Base-by-base conservation (phyloP, 2,888 invertebrate genomes). In the Candidula unifasciata region DNA sequence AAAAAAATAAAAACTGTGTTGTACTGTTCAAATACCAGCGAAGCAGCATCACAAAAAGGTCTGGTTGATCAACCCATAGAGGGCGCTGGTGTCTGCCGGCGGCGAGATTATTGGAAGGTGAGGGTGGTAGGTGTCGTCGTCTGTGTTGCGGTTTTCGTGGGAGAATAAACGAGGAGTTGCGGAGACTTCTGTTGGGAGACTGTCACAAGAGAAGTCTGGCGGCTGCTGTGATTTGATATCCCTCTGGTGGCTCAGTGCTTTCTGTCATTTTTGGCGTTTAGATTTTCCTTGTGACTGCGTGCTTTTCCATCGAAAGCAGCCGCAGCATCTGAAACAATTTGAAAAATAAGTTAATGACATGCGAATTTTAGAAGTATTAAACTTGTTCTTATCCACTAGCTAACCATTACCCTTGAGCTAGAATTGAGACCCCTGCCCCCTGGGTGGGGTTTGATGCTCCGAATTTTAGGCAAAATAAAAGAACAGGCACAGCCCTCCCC, bases 191-290 rank as follows among this genome's bases (percentile, higher is more conserved):
- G 68, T 82, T n/a, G 81, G 54, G 18, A 44, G 73, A 77, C 84
- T 85, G 57, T 83, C 83, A 81, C 74, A 80, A 57, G 86, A 86
- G 8, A 85, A 79, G 44, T 87, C 87, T 10, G 83, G 82, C 66
- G 85, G 83, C 80, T 86, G 83, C 33, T 86, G 84, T 83, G 86
- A 86, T 69, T 90, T 89, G 86, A 89, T 89, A 89, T 91, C 91
- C 87, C 88, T 86, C 82, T 87, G 88, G 78, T 90, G 91, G 88
- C 89, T 90, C 89, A 89, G 89, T 86, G 88, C 88, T 79, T 87
- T 85, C 85, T 88, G 91, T 92, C 92, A 92, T 91, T 92, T 92
- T 86, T 89, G 88, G n/a, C 91, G 88, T 85, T 91, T 91, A 74
- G 90, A 87, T 87, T 90, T 90, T 84, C 89, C 88, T 73, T 89